Base-by-base conservation (phyloP, 1,140 invertebrate species). In the Leptinotarsa lineolata region DNA sequence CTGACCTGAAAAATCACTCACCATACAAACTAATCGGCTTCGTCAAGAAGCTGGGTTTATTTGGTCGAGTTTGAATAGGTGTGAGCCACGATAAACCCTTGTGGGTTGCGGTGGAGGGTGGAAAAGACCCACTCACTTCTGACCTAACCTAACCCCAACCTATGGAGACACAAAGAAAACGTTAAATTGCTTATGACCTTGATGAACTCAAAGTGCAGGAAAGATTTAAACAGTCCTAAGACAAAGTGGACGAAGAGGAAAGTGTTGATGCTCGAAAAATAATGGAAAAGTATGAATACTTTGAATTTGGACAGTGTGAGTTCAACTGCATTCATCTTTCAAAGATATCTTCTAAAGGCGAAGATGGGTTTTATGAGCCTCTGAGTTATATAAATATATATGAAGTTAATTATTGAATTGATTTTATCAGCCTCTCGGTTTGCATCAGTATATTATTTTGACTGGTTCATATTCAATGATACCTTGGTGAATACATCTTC, bases 151-250 rank as follows among this genome's bases (percentile, higher is more conserved):
- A n/a, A n/a, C n/a, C n/a, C n/a, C n/a, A n/a, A n/a, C n/a, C n/a
- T n/a, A n/a, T n/a, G n/a, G 73, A 84, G 83, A 72, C 83, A 90
- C 77, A 85, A 85, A 21, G 89, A 91, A 45, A 84, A 82, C 67
- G 89, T 94, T 0, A 95, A 93, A 80, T 82, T 95, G 0, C 94
- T 95, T 81, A 85, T 90, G 68, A 95, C 94, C 2, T 71, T 95
- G 2, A 91, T 95, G 86, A 95, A 95, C 83, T 88, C 88, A 24
- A 87, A 84, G 72, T 87, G 86, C 71, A 84, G 86, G n/a, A 78
- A 72, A 77, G 48, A 54, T 54, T 18, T 18, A 4, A 54, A 54
- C 12, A 54, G 48, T 54, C 16, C 48, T 54, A 74, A 68, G 68
- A 75, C 77, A 8, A 80, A 78, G 15, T 69, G 80, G 39, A 72